A percentile compares a stretch with the other conserved stretches of the same genome.
These are phyloP conservation scores for Orcinus orca DNA, from an alignment of 2,113 vertebrate genomes.

Conservation along the genomic window DNA sequence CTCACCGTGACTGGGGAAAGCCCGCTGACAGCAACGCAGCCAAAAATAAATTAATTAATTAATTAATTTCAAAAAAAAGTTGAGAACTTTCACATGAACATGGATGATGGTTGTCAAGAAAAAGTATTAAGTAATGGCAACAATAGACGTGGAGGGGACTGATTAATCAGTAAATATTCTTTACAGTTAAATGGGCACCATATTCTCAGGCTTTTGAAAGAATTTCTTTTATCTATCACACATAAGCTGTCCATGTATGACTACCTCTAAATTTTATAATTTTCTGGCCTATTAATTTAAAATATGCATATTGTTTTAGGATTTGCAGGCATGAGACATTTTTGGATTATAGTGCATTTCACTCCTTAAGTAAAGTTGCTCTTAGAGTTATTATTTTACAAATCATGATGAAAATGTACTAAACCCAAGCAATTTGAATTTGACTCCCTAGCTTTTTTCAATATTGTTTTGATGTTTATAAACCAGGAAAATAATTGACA, in stretches of 20 bases:
- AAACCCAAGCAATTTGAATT: not conserved
- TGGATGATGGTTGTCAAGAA: not conserved
- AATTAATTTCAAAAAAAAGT: too few relatives aligned
- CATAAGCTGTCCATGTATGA: not conserved
- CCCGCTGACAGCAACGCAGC: too few relatives aligned
- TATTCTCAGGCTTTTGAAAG: not conserved
- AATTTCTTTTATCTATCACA: not conserved
- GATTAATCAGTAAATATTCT: not conserved
- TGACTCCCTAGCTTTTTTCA: not conserved
- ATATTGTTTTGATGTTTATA: constrained; percentile 10
- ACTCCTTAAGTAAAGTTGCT: not conserved
- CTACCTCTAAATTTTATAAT: not conserved
- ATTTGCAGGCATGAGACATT: not conserved
- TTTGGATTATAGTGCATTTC: not conserved
- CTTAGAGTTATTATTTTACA: not conserved
- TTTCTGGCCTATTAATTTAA: not conserved
- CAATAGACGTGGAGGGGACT: not conserved
- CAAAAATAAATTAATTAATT: too few relatives aligned
- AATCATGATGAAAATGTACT: not conserved
- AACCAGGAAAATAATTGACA: not conserved
- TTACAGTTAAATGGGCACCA: not conserved
- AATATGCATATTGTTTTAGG: not conserved
- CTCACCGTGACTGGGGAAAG: too few relatives aligned
- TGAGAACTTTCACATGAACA: not conserved
- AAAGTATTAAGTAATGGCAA: not conserved